These are phyloP conservation scores for Hofmannophila pseudospretella DNA, from an alignment of 2,888 invertebrate species.

Conservation along the genomic window DNA sequence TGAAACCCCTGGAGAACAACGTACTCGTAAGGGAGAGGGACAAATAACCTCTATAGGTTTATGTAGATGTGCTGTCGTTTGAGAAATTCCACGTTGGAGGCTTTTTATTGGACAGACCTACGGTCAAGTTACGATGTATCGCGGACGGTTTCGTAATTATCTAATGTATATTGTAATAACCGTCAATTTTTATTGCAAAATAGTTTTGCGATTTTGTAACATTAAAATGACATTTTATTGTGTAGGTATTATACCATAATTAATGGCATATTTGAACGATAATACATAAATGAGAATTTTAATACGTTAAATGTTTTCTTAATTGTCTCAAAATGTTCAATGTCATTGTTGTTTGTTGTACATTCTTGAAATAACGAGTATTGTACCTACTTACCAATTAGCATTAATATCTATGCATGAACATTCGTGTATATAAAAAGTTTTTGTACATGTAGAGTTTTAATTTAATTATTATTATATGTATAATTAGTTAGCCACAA, in stretches of 20 bases:
- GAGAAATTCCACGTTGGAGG: too few species aligned
- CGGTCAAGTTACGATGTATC: constrained; percentile 3
- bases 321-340: constrained; percentile 41
- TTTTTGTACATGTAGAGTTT: constrained; percentile 75
- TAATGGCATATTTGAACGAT: constrained; percentile 13
- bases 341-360: constrained; percentile 51
- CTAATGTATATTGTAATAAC: constrained; percentile 14
- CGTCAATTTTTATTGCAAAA: constrained; percentile 35
- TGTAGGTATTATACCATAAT: neutral
- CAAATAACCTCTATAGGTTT: too few species aligned
- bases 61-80: neutral
- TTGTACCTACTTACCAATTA: constrained; percentile 60
- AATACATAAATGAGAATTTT: constrained; percentile 25
- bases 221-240: constrained; percentile 29
- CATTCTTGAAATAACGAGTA: constrained; percentile 46
- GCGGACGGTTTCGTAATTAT: constrained; percentile 4
- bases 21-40: constrained; percentile 14
- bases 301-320: constrained; percentile 34
- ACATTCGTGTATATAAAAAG: constrained; percentile 71
- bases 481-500: constrained; percentile 52
- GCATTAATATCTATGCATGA: constrained; percentile 56
- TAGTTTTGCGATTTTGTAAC: constrained; percentile 5
- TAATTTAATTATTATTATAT: constrained; percentile 65
- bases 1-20: constrained; percentile 6
- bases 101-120: neutral